Conservation (phyloP, 35 echinoderm and acorn worm species). For the Apostichopus californicus region DNA sequence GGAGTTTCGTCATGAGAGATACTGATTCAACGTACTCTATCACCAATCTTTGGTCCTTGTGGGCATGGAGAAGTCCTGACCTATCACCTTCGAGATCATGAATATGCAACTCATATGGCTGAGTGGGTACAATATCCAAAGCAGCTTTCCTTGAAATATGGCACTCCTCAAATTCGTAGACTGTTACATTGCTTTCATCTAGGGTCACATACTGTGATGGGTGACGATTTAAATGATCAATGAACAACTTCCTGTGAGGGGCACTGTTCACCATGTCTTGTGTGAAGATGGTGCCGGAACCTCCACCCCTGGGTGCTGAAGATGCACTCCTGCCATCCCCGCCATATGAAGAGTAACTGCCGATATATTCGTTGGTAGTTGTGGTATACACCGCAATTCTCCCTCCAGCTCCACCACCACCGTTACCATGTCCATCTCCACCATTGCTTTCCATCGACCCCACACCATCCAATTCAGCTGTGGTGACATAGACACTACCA, state of each 20-base stretch:
- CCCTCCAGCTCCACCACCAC: slow-evolving; percentile 85
- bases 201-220: slow-evolving; percentile 79
- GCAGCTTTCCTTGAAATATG: slow-evolving; percentile 68
- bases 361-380: slow-evolving; percentile 62
- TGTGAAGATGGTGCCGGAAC: slow-evolving; percentile 75
- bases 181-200: slow-evolving; percentile 43
- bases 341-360: slow-evolving; percentile 63
- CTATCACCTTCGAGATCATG: slow-evolving; percentile 82
- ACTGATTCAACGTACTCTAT: slow-evolving; percentile 82
- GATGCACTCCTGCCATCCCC: slow-evolving; percentile 50
- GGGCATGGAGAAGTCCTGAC: slow-evolving; percentile 78
- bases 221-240: slow-evolving; percentile 71
- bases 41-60: slow-evolving; percentile 58
- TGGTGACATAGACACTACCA: slow-evolving; percentile 73
- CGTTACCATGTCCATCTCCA: slow-evolving; percentile 65
- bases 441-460: slow-evolving; percentile 66
- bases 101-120: slow-evolving; percentile 53
- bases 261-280: slow-evolving; percentile 67
- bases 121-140: slow-evolving; percentile 52
- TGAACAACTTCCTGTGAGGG: slow-evolving; percentile 60
- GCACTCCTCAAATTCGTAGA: slow-evolving; percentile 89
- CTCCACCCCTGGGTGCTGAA: slow-evolving; percentile 59
- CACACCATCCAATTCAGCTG: slow-evolving; percentile 61
- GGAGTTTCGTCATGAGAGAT: slow-evolving; percentile 76
- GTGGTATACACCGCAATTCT: slow-evolving; percentile 87